Conservation (phyloP, 2,888 invertebrate species). For the Leistus spinibarbis region DNA sequence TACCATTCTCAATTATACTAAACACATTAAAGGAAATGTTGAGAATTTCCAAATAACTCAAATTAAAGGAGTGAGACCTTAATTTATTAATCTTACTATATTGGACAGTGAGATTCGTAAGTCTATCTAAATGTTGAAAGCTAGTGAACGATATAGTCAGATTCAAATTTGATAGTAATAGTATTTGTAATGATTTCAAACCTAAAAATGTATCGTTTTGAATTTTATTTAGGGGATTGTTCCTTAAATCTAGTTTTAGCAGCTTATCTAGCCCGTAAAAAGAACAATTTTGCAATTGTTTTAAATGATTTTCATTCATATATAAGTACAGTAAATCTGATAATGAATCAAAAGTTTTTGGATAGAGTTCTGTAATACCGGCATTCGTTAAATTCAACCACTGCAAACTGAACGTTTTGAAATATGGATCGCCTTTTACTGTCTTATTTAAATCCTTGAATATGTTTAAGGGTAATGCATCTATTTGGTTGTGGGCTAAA, state of each 20-base stretch:
- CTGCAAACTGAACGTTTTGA: background rate
- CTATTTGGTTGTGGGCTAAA: conserved; percentile 13
- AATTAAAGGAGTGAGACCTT: conserved; percentile 12
- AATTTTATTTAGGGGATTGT: conserved; percentile 6
- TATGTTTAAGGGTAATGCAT: background rate
- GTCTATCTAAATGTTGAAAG: conserved; percentile 1
- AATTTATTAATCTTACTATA: conserved; percentile 18
- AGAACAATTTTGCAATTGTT: background rate
- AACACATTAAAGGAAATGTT: conserved; percentile 20
- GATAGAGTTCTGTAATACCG: conserved; percentile 19
- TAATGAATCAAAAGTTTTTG: background rate
- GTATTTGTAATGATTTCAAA: conserved; percentile 2
- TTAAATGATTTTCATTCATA: conserved; percentile 9
- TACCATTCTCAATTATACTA: conserved; percentile 2
- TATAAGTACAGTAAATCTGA: conserved; percentile 11
- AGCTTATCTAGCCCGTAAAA: conserved; percentile 15
- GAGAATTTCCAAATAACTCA: background rate
- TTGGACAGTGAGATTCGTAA: background rate
- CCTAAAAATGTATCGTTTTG: conserved; percentile 15
- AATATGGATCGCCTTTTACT: background rate
- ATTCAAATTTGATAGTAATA: conserved; percentile 9
- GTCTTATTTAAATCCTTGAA: conserved; percentile 7
- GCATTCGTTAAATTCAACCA: conserved; percentile 17
- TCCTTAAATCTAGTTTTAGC: conserved; percentile 10
- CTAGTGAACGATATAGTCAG: conserved; percentile 9